Conservation (phyloP, 2,797 vertebrate species). For the Meda fulgida region DNA sequence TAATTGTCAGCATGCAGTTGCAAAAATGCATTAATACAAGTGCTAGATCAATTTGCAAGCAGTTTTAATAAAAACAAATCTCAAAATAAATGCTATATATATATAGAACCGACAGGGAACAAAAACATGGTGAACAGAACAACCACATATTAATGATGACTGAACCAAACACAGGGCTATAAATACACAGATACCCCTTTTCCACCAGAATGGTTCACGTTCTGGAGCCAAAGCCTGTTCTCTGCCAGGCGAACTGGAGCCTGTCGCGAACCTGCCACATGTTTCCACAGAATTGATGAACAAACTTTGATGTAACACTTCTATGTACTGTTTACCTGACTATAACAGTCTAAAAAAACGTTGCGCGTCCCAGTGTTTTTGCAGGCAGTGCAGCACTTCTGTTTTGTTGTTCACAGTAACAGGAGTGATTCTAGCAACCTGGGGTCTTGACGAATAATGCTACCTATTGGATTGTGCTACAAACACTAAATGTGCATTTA, state of each 20-base stretch:
- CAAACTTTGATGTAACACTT: not conserved
- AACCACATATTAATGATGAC: not conserved
- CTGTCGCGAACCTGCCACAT: no score
- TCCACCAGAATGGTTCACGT: not conserved
- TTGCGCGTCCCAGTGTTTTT: not conserved
- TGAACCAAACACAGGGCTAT: not conserved
- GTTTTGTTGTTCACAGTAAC: no score
- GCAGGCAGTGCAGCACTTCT: no score
- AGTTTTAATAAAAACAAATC: not conserved
- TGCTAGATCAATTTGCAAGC: not conserved
- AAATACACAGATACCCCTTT: no score
- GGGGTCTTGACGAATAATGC: no score
- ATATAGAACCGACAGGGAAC: not conserved
- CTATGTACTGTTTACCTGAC: not conserved
- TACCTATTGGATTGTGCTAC: no score
- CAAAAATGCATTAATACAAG: not conserved
- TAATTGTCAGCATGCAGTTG: not conserved
- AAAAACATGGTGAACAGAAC: not conserved
- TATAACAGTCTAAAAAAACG: not conserved
- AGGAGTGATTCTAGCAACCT: no score
- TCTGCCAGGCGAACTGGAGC: not conserved
- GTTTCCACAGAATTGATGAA: not conserved
- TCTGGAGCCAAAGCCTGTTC: not conserved
- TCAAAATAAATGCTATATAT: not conserved
- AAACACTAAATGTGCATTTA: no score